Base-by-base conservation (phyloP, 2,113 vertebrate genomes). In the Microtus richardsoni region DNA sequence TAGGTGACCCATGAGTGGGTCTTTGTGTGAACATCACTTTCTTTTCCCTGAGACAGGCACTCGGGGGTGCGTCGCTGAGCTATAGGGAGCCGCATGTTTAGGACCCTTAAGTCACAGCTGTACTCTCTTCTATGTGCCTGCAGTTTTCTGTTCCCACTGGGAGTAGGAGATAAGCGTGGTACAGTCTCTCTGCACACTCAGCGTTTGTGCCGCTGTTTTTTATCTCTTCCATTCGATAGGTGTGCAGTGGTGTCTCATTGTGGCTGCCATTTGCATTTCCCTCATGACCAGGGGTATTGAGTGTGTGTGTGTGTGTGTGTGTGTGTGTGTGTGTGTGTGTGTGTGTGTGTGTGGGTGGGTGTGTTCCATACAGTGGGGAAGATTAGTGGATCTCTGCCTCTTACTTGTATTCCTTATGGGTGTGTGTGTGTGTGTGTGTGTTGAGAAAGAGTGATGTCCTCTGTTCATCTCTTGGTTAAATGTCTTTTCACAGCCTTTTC, bases 251-350 rank as follows among this genome's bases (percentile, higher is more conserved):
- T 80, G 26, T 12, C 19, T 78, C 62, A 16, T 44, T 58, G n/a
- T 58, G 47, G 19, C 5, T 88, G 71, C 44, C 44, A 70, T 60
- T 78, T 60, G 62, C 62, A 54, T 44, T 79, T 58, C 26, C 39
- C 64, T 88, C 12, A 7, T 80, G 75, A 52, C 10, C 74, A 66
- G 64, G 88, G 64, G 54, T 3, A 7, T 28, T 54, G 60, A 44
- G 7, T 16, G 49, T 54, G 33, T 66, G 26, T 12, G 10, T 0
- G 10, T 2, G 1, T 10, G 62, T 1, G 26, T 2, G 22, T 62
- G 60, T 4, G 13, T 3, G 52, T 24, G 49, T 36, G 33, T 30
- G 28, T 5, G 11, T 2, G 28, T 0, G 4, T 4, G 62, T 0
- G 62, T 28, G 24, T 26, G 60, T 16, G 52, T 54, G 14, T 41